A percentile compares a stretch with the other conserved stretches of the same genome.
phyloP scores from a whole-genome alignment of 2,113 vertebrate genomes.

The Odobenus rosmarus region DNA sequence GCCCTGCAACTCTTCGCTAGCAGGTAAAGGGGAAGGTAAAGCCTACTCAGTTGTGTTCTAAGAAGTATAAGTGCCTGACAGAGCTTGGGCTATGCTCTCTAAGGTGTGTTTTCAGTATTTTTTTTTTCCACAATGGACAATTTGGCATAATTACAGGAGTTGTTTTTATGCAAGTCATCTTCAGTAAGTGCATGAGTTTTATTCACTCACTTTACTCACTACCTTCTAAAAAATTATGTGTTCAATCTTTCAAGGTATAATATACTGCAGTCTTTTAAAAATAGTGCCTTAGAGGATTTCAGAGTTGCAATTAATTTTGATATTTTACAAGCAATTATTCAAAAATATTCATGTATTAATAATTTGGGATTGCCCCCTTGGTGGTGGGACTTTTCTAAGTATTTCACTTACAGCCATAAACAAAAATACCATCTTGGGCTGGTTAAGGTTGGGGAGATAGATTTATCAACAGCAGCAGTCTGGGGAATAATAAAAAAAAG shows the following conservation, averaged over 20 bases:
- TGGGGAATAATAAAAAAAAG: not conserved
- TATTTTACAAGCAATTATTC: not conserved
- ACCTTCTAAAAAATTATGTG: not conserved
- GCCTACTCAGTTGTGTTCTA: not conserved
- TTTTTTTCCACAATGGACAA: not conserved
- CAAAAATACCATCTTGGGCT: not conserved
- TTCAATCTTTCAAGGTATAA: not conserved
- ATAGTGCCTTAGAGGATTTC: not conserved
- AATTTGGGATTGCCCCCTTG: not conserved
- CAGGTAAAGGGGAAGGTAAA: not conserved
- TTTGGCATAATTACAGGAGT: not conserved
- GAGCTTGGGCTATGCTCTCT: not conserved
- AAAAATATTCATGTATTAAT: not conserved
- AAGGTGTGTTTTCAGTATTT: not conserved
- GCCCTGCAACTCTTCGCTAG: not conserved
- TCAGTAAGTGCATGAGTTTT: not conserved
- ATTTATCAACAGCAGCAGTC: not conserved
- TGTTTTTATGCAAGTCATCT: not conserved
- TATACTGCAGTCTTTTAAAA: not conserved
- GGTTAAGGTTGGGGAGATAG: not conserved
- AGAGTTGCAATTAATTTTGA: not conserved
- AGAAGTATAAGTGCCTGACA: not conserved
- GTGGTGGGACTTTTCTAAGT: not conserved
- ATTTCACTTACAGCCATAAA: not conserved
- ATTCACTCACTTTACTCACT: not conserved